These are phyloP conservation scores for Hydrozoanthus gracilis DNA, from an alignment of 92 coral and sea anemone genomes.

Conservation along the genomic window DNA sequence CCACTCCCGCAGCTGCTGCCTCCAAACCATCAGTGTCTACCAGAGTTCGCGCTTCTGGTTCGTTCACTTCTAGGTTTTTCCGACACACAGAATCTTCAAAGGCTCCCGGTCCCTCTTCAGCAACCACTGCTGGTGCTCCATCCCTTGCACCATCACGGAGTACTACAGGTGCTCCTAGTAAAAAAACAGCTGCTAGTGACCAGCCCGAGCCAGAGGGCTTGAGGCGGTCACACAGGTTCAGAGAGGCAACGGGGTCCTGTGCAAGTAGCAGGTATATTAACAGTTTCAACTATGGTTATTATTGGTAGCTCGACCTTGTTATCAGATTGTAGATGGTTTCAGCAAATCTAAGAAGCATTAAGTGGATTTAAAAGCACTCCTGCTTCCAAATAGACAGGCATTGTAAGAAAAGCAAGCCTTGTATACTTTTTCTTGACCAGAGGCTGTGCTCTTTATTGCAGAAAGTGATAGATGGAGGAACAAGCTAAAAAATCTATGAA, in stretches of 20 bases:
- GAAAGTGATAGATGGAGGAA: no score
- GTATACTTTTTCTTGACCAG: no score
- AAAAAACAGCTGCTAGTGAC: slow-evolving; percentile 58
- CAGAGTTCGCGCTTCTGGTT: slow-evolving; percentile 50
- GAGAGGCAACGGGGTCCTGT: slow-evolving; percentile 99
- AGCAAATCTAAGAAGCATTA: no score
- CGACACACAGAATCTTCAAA: slow-evolving; percentile 34
- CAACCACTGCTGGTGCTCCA: slow-evolving; percentile 45
- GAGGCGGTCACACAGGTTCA: slow-evolving; percentile 97
- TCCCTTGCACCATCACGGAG: slow-evolving; percentile 39
- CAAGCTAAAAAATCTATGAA: no score
- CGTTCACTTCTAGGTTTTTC: slow-evolving; percentile 41
- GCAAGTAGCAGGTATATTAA: slow-evolving; percentile 89
- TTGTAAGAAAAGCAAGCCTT: no score
- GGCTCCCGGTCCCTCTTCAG: slow-evolving; percentile 34
- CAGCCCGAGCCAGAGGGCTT: slow-evolving; percentile 99
- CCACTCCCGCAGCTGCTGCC: slow-evolving; percentile 55
- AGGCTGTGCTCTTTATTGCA: no score
- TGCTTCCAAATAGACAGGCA: no score
- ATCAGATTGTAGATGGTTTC: not conserved
- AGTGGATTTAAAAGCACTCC: no score
- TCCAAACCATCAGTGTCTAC: slow-evolving; percentile 57
- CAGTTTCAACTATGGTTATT: not conserved
- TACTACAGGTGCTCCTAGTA: slow-evolving; percentile 31
- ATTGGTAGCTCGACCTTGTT: no score